Conservation (phyloP, 2,797 vertebrate genomes). For the Anguilla anguilla region DNA sequence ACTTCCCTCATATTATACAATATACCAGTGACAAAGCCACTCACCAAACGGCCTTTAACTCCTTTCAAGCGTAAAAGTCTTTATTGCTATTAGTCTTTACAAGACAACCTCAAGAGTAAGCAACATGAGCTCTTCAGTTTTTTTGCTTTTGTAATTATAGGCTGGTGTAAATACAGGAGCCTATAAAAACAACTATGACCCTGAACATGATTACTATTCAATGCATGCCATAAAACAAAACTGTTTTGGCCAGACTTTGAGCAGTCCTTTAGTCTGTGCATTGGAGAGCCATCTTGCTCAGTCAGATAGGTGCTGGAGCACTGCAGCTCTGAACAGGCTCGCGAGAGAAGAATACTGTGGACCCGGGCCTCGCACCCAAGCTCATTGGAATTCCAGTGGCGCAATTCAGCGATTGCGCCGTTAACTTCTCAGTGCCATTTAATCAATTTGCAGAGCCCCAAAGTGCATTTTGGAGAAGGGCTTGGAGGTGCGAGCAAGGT, state of each 20-base stretch:
- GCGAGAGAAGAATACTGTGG: background rate
- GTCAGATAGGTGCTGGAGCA: background rate
- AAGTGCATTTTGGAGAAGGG: constrained; percentile 24
- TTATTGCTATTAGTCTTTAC: background rate
- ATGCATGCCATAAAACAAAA: background rate
- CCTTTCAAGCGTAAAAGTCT: background rate
- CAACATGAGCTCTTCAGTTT: background rate
- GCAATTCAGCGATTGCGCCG: constrained; percentile 11
- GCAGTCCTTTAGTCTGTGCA: background rate
- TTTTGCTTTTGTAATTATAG: background rate
- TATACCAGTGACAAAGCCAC: background rate
- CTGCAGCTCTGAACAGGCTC: background rate
- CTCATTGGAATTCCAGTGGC: constrained; percentile 25
- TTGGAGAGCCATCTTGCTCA: background rate
- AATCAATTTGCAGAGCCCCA: constrained; percentile 30
- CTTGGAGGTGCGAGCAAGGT: constrained; percentile 14
- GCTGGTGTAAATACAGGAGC: background rate
- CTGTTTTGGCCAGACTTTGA: background rate
- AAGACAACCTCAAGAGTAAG: background rate
- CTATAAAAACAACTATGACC: background rate
- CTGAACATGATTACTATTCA: background rate
- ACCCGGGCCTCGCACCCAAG: background rate
- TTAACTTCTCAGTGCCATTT: constrained; percentile 43
- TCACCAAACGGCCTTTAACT: background rate
- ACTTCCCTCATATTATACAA: background rate